phyloP scores from a whole-genome alignment of 2,113 vertebrate genomes.

The Atractosteus spatula region DNA sequence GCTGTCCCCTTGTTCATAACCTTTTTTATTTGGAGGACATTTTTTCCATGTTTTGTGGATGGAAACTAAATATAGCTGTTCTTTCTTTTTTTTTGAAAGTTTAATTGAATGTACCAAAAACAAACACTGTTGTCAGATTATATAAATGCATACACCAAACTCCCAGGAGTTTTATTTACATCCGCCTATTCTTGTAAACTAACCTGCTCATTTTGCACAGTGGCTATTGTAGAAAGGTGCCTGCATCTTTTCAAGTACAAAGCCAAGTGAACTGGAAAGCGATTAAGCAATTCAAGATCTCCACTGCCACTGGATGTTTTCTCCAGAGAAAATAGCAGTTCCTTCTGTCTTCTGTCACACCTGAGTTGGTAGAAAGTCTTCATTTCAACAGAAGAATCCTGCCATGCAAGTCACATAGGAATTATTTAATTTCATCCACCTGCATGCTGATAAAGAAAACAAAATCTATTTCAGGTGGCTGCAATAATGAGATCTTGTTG shows the following conservation, averaged over 20 bases:
- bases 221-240: background rate
- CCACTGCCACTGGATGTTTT: constrained; percentile 5
- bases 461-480: constrained; percentile 47
- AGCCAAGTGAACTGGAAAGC: background rate
- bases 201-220: background rate
- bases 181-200: background rate
- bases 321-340: constrained; percentile 27
- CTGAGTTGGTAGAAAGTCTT: constrained; percentile 8
- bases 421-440: constrained; percentile 41
- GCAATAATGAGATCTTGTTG: constrained; percentile 5
- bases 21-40: too few species aligned
- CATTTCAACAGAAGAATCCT: constrained; percentile 15
- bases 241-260: background rate
- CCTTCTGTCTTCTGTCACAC: constrained; percentile 28
- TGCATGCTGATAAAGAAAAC: constrained; percentile 40
- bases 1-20: too few species aligned
- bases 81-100: too few species aligned
- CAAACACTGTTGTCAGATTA: background rate
- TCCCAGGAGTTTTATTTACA: background rate
- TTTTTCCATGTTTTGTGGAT: too few species aligned
- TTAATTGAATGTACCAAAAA: too few species aligned
- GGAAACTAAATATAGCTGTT: too few species aligned
- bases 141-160: background rate
- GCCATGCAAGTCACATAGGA: constrained; percentile 42
- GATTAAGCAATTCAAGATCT: background rate